These are phyloP conservation scores for Procavia capensis DNA, from an alignment of 2,113 vertebrate species.

Conservation along the genomic window DNA sequence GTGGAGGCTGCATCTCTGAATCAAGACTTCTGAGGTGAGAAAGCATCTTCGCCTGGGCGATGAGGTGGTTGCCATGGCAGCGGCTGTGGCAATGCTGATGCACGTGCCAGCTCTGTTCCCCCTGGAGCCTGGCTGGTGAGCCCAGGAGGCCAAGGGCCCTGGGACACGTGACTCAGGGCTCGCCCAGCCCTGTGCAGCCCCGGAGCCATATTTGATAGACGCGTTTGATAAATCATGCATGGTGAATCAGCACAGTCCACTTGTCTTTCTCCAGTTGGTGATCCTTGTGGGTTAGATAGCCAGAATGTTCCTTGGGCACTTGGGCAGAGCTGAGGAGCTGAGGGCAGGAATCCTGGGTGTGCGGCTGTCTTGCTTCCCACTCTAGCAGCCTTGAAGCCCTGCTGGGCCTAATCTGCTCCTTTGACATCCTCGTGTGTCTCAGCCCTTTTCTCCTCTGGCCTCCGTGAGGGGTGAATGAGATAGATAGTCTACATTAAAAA, in stretches of 20 bases:
- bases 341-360: not conserved
- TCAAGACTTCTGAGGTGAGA: not conserved
- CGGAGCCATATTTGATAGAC: not conserved
- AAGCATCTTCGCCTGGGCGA: not conserved
- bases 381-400: not conserved
- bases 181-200: not conserved
- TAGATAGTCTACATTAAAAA: not conserved
- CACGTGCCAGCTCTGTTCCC: conserved; percentile 68
- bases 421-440: too few relatives aligned
- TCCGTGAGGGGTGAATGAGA: not conserved
- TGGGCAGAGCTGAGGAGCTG: not conserved
- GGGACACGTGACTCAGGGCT: not conserved
- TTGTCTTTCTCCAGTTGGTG: not conserved
- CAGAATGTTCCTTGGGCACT: not conserved
- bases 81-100: conserved; percentile 82
- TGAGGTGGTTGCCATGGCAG: conserved; percentile 78
- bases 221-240: not conserved
- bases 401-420: not conserved
- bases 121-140: conserved; percentile 71
- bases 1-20: not conserved
- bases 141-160: not conserved
- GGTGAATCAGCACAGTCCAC: not conserved
- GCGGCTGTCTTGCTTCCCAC: not conserved
- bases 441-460: too few relatives aligned
- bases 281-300: not conserved